These are phyloP conservation scores for Trichomalopsis sarcophagae DNA, from an alignment of 1,140 invertebrate genomes.

Conservation along the genomic window DNA sequence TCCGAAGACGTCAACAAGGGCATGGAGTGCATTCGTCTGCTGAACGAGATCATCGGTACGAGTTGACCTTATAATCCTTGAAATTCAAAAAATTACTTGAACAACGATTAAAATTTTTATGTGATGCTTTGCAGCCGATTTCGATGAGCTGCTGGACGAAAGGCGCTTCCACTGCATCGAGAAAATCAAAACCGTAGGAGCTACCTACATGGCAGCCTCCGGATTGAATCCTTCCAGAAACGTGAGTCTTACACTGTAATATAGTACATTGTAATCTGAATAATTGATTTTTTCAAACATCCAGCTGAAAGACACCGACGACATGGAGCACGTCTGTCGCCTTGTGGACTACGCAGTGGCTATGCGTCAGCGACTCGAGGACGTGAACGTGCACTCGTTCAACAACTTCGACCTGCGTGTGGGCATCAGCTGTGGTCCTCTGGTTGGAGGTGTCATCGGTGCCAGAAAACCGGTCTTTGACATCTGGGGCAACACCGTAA, in stretches of 20 bases:
- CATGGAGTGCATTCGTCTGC: conserved; percentile 95
- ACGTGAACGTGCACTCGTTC: conserved; percentile 97
- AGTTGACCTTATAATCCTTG: too few relatives aligned
- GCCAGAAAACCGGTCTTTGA: conserved; percentile 98
- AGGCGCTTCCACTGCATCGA: conserved; percentile 93
- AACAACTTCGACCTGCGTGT: conserved; percentile 97
- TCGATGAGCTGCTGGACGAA: conserved; percentile 94
- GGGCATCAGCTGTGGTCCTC: conserved; percentile 93
- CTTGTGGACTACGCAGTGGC: conserved; percentile 96
- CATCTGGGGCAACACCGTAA: conserved; percentile 98
- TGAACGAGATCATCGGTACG: conserved; percentile 98
- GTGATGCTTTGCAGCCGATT: conserved; percentile 81
- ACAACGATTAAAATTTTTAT: conserved; percentile 6
- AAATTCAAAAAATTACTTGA: neutral
- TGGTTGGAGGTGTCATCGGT: conserved; percentile 98
- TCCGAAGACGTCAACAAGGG: conserved; percentile 98
- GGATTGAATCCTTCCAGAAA: conserved; percentile 90
- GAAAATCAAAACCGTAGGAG: conserved; percentile 98
- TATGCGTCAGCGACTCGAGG: conserved; percentile 91
- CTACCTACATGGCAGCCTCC: conserved; percentile 98
- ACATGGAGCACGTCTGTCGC: conserved; percentile 87
- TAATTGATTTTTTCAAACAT: neutral
- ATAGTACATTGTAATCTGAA: neutral
- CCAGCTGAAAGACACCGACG: conserved; percentile 75
- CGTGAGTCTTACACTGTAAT: conserved; percentile 65